phyloP scores from a whole-genome alignment of 2,888 invertebrate species.

The Orchesellides sinensis region DNA sequence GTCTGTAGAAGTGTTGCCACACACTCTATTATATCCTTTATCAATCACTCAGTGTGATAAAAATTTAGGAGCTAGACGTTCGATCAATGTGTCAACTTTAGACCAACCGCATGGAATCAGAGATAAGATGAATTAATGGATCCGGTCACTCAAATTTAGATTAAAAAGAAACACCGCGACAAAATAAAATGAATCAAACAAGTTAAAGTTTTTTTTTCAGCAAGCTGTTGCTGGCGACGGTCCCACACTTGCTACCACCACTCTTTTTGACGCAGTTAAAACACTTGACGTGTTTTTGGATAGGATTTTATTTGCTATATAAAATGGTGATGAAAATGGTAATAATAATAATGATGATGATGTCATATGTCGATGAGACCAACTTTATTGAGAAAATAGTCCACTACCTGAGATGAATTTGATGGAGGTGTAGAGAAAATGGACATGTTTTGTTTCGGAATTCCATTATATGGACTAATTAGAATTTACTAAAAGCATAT shows the following conservation, averaged over 20 bases:
- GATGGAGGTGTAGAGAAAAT: conserved; percentile 7
- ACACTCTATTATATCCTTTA: conserved; percentile 52
- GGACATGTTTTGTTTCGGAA: conserved; percentile 40
- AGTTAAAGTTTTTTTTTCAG: background rate
- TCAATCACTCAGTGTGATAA: conserved; percentile 61
- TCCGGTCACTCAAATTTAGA: conserved; percentile 68
- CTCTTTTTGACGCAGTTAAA: conserved; percentile 46
- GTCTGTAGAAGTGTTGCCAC: conserved; percentile 51
- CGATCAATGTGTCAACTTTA: conserved; percentile 64
- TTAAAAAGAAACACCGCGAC: conserved; percentile 58
- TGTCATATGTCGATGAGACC: conserved; percentile 35
- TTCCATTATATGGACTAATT: conserved; percentile 51
- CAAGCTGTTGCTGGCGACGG: conserved; percentile 21
- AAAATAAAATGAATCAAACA: conserved; percentile 47
- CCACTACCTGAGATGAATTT: background rate
- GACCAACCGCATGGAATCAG: conserved; percentile 67
- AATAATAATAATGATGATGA: conserved; percentile 54
- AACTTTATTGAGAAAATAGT: background rate
- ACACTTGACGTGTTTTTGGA: conserved; percentile 58
- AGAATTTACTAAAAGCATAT: conserved; percentile 66
- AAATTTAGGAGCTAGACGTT: conserved; percentile 58
- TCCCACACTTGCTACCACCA: conserved; percentile 22
- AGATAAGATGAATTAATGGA: conserved; percentile 68
- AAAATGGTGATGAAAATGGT: conserved; percentile 57
- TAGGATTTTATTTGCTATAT: conserved; percentile 54